Evolutionary conservation across 1,140 invertebrate genomes (phyloP).

Genomic region (Ridgeia piscesae): DNA sequence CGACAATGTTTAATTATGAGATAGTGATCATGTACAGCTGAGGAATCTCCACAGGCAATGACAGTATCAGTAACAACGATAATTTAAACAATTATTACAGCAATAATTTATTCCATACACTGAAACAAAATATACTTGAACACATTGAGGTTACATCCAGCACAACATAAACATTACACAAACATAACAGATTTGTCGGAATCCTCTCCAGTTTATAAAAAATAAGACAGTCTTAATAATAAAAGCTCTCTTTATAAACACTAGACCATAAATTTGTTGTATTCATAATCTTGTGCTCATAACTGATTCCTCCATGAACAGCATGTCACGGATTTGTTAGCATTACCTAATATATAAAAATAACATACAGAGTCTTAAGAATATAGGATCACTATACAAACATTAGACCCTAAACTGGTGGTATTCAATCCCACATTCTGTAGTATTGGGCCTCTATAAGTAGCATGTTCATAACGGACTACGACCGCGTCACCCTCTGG

Average conservation of each 20-base stretch:
- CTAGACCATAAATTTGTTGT: neutral
- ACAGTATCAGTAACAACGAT: neutral
- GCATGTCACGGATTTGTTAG: neutral
- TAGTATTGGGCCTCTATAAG: neutral
- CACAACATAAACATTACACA: neutral
- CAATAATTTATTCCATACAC: neutral
- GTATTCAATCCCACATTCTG: neutral
- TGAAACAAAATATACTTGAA: neutral
- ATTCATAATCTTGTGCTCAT: neutral
- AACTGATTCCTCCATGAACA: neutral
- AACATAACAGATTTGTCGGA: neutral
- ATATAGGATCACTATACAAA: too few species aligned
- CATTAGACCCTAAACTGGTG: neutral
- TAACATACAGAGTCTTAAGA: too few species aligned
- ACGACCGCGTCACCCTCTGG: neutral
- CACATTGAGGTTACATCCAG: neutral
- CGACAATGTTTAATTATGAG: too few species aligned
- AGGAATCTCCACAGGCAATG: too few species aligned
- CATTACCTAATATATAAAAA: too few species aligned
- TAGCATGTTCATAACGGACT: neutral
- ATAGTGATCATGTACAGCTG: too few species aligned
- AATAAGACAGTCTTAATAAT: neutral
- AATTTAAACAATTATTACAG: neutral
- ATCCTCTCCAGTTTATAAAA: neutral
- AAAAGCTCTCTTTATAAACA: neutral